These are phyloP conservation scores for Biston stratarius DNA, from an alignment of 2,888 invertebrate species.

Conservation along the genomic window DNA sequence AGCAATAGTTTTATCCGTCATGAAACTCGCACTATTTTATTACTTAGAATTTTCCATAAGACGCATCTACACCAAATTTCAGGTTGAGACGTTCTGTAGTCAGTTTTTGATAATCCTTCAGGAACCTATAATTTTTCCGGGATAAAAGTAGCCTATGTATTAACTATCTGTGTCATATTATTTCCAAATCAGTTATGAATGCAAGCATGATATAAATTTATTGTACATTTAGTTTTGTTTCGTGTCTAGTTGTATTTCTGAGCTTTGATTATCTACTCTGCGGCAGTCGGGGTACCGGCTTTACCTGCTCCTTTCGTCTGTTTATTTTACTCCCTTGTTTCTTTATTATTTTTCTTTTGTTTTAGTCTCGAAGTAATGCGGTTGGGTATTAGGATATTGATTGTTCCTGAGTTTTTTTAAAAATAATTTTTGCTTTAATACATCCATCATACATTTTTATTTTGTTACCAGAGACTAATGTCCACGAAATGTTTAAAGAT, in stretches of 20 bases:
- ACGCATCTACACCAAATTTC: not conserved
- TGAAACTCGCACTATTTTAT: too few relatives aligned
- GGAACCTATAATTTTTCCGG: too few relatives aligned
- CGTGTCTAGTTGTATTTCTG: not conserved
- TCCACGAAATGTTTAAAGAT: slow-evolving; percentile 6
- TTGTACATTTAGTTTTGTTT: not conserved
- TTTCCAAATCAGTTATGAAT: not conserved
- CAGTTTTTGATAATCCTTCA: too few relatives aligned
- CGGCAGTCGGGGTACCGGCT: slow-evolving; percentile 33
- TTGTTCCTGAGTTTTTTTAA: slow-evolving; percentile 54
- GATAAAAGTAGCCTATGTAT: too few relatives aligned
- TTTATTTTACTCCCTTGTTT: slow-evolving; percentile 57
- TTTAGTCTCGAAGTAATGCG: slow-evolving; percentile 58
- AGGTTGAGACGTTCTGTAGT: too few relatives aligned
- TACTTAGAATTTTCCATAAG: too few relatives aligned
- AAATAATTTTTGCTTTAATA: slow-evolving; percentile 47
- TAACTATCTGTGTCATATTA: not conserved
- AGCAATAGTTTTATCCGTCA: too few relatives aligned
- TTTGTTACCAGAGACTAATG: slow-evolving; percentile 7
- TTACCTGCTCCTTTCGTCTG: slow-evolving; percentile 67
- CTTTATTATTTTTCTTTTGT: slow-evolving; percentile 39
- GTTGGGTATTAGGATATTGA: slow-evolving; percentile 53
- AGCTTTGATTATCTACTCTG: not conserved
- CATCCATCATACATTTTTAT: slow-evolving; percentile 34
- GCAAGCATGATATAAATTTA: too few relatives aligned